phyloP scores from a whole-genome alignment of 2,797 vertebrate species.

The Enteromius thamalakanensis region DNA sequence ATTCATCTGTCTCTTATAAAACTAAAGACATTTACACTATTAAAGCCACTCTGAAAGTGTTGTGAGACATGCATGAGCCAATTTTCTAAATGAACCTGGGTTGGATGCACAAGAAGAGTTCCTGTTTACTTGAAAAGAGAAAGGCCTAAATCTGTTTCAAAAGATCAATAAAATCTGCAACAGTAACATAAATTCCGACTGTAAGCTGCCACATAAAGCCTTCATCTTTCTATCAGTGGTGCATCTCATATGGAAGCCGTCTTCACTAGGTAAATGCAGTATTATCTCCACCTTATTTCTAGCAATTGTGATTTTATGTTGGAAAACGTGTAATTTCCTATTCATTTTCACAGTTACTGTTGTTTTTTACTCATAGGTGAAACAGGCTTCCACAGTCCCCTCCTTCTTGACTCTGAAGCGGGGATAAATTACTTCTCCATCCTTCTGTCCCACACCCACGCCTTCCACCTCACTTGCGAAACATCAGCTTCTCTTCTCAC shows the following conservation, averaged over 20 bases:
- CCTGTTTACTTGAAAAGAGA: background rate
- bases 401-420: background rate
- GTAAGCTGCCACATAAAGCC: background rate
- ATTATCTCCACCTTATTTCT: background rate
- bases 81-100: background rate
- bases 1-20: background rate
- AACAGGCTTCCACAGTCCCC: background rate
- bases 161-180: background rate
- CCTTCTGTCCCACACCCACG: background rate
- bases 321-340: background rate
- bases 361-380: background rate
- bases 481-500: constrained; percentile 51
- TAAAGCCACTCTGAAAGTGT: background rate
- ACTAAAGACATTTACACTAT: background rate
- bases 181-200: background rate
- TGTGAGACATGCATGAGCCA: background rate
- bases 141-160: background rate
- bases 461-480: background rate
- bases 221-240: background rate
- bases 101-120: background rate
- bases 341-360: background rate
- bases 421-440: constrained; percentile 16
- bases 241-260: background rate
- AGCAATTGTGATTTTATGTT: background rate
- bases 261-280: background rate